Conservation (phyloP, 2,888 invertebrate genomes). For the Molanna angustata region DNA sequence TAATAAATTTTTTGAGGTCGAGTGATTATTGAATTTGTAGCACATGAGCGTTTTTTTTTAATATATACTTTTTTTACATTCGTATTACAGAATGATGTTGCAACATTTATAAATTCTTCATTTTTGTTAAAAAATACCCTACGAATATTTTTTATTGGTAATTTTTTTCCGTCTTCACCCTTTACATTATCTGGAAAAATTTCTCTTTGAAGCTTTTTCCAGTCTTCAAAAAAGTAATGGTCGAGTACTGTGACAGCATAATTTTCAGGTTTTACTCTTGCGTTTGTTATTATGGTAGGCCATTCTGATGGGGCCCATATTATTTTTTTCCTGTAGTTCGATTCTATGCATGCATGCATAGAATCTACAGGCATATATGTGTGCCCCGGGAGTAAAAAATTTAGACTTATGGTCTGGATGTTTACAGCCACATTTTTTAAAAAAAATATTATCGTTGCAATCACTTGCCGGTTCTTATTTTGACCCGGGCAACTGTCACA, state of each 20-base stretch:
- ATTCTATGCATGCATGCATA: conserved; percentile 4
- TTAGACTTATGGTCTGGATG: neutral
- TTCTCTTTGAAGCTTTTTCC: neutral
- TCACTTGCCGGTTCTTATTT: neutral
- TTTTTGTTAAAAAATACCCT: neutral
- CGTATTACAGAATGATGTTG: neutral
- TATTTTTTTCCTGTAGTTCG: conserved; percentile 3
- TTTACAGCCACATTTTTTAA: conserved; percentile 1
- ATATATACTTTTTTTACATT: neutral
- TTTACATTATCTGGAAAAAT: neutral
- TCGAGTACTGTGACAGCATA: neutral
- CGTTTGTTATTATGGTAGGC: conserved; percentile 1
- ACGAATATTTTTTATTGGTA: neutral
- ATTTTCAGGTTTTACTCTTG: neutral
- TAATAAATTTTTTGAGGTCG: neutral
- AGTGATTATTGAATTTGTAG: neutral
- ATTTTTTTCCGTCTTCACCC: neutral
- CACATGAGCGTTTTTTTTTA: conserved; percentile 1
- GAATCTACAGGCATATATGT: conserved; percentile 4
- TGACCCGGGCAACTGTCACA: neutral
- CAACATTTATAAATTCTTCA: neutral
- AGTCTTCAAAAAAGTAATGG: neutral
- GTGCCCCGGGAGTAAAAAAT: conserved; percentile 4
- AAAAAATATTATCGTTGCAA: conserved; percentile 1
- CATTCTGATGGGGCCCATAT: conserved; percentile 7